These are phyloP conservation scores for Drosophila funebris DNA, from an alignment of 1,140 invertebrate species.

Conservation along the genomic window DNA sequence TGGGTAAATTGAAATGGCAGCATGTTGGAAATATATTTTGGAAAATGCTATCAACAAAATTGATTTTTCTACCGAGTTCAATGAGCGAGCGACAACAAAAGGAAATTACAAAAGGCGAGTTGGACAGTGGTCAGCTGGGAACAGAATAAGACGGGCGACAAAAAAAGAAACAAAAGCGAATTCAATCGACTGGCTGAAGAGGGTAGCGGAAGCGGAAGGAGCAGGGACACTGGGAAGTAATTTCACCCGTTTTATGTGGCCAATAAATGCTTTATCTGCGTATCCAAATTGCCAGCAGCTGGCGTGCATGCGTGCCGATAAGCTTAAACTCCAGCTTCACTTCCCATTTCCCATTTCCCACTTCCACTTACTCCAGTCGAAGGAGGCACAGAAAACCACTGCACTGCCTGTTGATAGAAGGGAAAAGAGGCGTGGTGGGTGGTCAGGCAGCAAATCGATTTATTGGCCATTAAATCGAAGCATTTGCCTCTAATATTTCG, in stretches of 20 bases:
- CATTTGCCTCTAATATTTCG: conserved; percentile 69
- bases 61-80: conserved; percentile 57
- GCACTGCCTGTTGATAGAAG: conserved; percentile 36
- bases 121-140: conserved; percentile 30
- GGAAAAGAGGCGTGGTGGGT: background rate
- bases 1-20: conserved; percentile 12
- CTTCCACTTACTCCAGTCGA: background rate
- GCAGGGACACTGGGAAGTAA: conserved; percentile 45
- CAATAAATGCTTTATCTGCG: conserved; percentile 80
- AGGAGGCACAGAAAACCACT: conserved; percentile 20
- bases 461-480: conserved; percentile 72
- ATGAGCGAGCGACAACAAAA: conserved; percentile 34
- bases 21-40: conserved; percentile 1
- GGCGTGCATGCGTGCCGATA: conserved; percentile 78
- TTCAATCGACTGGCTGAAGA: background rate
- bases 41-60: conserved; percentile 34
- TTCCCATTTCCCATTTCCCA: background rate
- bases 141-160: background rate
- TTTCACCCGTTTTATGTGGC: conserved; percentile 78
- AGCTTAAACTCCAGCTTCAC: conserved; percentile 29
- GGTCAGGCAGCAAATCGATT: conserved; percentile 62
- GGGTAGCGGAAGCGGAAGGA: background rate
- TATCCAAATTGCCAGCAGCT: conserved; percentile 76
- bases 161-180: background rate
- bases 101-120: conserved; percentile 58